Evolutionary conservation across 2,888 invertebrate species (phyloP), one percentile per base, ranked within the genome.

Genomic region (Corythucha ciliata): DNA sequence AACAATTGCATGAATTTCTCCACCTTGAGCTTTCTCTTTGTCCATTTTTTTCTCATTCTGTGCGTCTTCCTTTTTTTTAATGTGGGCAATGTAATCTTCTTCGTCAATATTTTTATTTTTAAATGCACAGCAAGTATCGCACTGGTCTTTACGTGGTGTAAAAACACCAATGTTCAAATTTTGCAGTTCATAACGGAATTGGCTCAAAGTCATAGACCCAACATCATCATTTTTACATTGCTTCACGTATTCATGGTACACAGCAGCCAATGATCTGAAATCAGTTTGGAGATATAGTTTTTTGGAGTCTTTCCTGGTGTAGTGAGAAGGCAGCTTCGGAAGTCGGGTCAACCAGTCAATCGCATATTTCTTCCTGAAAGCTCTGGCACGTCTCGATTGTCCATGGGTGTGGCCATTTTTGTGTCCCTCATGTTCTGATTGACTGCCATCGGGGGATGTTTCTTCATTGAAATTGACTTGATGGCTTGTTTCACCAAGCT

Each of bases 261-360:
- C 8, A 10, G 41, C 29, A 16, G 3, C 18, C 42, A 29, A 50
- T 14, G 26, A 25, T 20, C 18, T 22, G 12, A 50, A 22, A 22
- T 50, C 50, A 5, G 50, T 18, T 32, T 40, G 49, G 2, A 49
- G 20, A 21, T 44, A 44, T n/a, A 37, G 27, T n/a, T 48, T 37
- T 4, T 14, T 39, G 2, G 48, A 25, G 22, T 40, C n/a, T 14
- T 8, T 14, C 24, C 25, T 26, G n/a, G 26, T 26, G 26, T 40
- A 48, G 32, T 48, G 48, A n/a, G 29, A 40, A 14, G 48, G 48
- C 12, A 48, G 39, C 33, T 48, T 48, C 18, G 48, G 48, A 24
- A 41, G 26, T 41, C 24, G 16, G 10, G 22, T 16, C 21, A 41
- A 41, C 22, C 22, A 41, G 8, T n/a, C 25, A 16, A n/a, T n/a